phyloP scores from a whole-genome alignment of 2,113 vertebrate genomes.

The Notarius lentiginosus region DNA sequence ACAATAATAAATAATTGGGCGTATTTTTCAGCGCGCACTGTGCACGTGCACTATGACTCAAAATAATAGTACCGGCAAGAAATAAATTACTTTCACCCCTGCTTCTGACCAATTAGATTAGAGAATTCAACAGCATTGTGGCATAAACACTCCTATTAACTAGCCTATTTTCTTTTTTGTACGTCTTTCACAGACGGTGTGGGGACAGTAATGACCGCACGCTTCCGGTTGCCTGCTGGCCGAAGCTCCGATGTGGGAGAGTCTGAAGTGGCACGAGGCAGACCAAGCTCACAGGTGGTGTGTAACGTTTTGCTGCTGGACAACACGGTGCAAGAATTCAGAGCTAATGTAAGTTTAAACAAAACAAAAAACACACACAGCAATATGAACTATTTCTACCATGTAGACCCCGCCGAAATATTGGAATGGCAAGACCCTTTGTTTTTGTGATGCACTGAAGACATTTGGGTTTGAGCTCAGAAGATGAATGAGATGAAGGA shows the following conservation, averaged over 20 bases:
- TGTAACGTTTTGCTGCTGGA: slow-evolving; percentile 96
- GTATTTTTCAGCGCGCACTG: too few species aligned
- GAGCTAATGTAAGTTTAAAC: slow-evolving; percentile 86
- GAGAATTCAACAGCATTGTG: not conserved
- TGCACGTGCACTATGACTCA: not conserved
- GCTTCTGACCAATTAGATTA: not conserved
- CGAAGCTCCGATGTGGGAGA: slow-evolving; percentile 99
- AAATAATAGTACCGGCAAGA: not conserved
- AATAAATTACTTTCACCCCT: not conserved
- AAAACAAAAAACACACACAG: not conserved
- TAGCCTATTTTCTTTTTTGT: not conserved
- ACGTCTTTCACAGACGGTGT: slow-evolving; percentile 43
- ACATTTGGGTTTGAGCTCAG: too few species aligned
- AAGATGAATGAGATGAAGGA: too few species aligned
- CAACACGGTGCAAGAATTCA: slow-evolving; percentile 93
- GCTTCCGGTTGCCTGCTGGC: slow-evolving; percentile 74
- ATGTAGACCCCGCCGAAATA: not conserved
- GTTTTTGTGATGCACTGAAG: not conserved
- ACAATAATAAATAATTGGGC: too few species aligned
- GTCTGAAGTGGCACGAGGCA: slow-evolving; percentile 97
- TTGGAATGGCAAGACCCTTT: not conserved
- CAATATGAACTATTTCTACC: not conserved
- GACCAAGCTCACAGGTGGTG: slow-evolving; percentile 94
- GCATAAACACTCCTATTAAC: not conserved
- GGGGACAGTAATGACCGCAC: slow-evolving; percentile 99